A percentile compares a stretch with the other conserved stretches of the same genome.
Conservation (phyloP, 2,888 invertebrate species). For the Agrotis clavis region DNA sequence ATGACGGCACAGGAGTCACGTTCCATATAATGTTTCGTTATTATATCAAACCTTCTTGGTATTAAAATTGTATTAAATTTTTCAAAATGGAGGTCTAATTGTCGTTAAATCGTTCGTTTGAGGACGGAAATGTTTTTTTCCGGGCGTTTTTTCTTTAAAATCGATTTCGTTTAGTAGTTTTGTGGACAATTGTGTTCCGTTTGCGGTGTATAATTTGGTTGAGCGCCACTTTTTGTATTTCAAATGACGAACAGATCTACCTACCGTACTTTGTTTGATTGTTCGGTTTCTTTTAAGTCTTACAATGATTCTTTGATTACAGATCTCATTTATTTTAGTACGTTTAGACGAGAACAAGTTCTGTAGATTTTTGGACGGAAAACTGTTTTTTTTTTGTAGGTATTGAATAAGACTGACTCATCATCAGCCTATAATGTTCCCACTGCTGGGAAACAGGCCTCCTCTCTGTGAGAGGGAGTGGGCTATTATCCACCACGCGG, state of each 20-base stretch:
- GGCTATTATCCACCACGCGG: no score
- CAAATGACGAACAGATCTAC: slow-evolving; percentile 39
- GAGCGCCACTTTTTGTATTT: slow-evolving; percentile 57
- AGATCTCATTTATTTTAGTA: not conserved
- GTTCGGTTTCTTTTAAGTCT: slow-evolving; percentile 45
- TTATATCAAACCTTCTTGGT: slow-evolving; percentile 78
- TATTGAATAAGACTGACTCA: no score
- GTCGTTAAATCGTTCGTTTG: slow-evolving; percentile 85
- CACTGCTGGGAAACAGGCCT: no score
- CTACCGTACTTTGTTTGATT: slow-evolving; percentile 60
- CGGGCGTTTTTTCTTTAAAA: slow-evolving; percentile 78
- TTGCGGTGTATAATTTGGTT: slow-evolving; percentile 62
- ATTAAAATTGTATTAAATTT: slow-evolving; percentile 86
- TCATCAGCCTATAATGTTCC: no score
- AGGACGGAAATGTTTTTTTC: slow-evolving; percentile 79
- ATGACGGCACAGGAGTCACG: slow-evolving; percentile 88
- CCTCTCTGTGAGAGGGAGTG: no score
- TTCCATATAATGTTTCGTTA: slow-evolving; percentile 79
- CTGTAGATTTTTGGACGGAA: no score
- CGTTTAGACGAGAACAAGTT: not conserved
- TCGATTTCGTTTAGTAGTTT: slow-evolving; percentile 85
- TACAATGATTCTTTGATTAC: slow-evolving; percentile 26
- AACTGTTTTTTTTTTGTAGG: no score
- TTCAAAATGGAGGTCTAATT: slow-evolving; percentile 81
- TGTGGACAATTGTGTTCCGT: slow-evolving; percentile 72